Base-by-base conservation (phyloP, 2,888 invertebrate species). In the Tineola bisselliella region DNA sequence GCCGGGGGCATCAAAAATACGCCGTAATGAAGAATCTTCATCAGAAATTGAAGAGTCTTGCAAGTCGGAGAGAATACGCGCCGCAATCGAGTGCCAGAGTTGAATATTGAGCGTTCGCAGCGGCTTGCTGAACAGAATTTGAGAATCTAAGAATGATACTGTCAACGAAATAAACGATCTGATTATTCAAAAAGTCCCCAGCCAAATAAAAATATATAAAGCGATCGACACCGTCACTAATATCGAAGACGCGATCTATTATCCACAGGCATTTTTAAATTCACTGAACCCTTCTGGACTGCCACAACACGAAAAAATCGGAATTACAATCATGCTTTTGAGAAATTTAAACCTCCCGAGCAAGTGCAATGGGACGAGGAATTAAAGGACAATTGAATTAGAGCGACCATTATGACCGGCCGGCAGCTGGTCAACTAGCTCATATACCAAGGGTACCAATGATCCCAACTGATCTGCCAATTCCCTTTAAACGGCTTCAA, bases 211-310 rank as follows among this genome's bases (percentile, higher is more conserved):
- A 25, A 63, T 44, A 59, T 66, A 66, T 63, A 64, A 25, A 54
- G 66, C 66, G 15, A 64, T 68, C 62, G 67, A 69, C 63, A 65
- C 59, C 38, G 66, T 67, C 30, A 64, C 63, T 60, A 62, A 68
- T 64, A 60, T 61, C 31, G 65, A 65, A 63, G 65, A 66, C 61
- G 65, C 62, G 38, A 63, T 66, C 18, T 62, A 63, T 66, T 67
- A 64, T 61, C 64, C 63, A 62, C 61, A 52, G 18, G 61, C 61
- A 19, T 64, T 65, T 62, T 33, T 61, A 13, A 65, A 64, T 62
- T 63, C 62, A 25, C 43, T 62, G 58, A 44, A 30, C 30, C 59
- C 62, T 12, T 52, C 56, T 57, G 63, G 64, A 60, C 61, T 65
- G 31, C 63, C 64, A 52, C 62, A 62, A 59, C 60, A 65, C 60